Percentiles rank a stretch among this genome's conserved stretches.
Evolutionary conservation across 2,888 invertebrate genomes (phyloP).

Genomic region (Apotomis betuletana): DNA sequence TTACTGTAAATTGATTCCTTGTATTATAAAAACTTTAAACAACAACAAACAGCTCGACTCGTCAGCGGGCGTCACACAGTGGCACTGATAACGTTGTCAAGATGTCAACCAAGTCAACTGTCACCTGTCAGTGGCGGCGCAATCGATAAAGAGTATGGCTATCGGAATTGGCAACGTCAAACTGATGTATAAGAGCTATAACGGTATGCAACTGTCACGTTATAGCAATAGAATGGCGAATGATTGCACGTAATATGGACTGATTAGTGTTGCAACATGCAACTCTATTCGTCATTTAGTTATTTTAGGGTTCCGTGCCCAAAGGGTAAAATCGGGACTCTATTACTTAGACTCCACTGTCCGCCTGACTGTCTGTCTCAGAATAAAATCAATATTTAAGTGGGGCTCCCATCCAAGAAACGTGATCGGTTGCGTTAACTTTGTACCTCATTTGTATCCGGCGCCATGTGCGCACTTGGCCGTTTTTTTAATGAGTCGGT

Average conservation of each 20-base stretch:
- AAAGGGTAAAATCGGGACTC: too few species aligned
- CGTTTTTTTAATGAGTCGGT: too few species aligned
- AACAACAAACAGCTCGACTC: constrained; percentile 7
- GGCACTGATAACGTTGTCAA: constrained; percentile 12
- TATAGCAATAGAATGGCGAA: not conserved
- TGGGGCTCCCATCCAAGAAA: too few species aligned
- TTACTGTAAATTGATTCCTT: not conserved
- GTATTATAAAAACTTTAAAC: not conserved
- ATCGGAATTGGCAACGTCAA: constrained; percentile 2
- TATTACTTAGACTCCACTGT: too few species aligned
- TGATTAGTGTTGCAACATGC: constrained; percentile 5
- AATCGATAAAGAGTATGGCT: not conserved
- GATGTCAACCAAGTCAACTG: constrained; percentile 12
- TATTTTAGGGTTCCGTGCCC: too few species aligned
- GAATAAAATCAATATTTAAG: too few species aligned
- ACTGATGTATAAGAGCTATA: not conserved
- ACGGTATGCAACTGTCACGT: constrained; percentile 4
- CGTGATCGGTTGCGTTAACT: too few species aligned
- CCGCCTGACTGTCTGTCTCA: too few species aligned
- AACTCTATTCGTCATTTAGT: not conserved
- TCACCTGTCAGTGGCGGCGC: constrained; percentile 1
- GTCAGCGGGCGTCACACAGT: not conserved
- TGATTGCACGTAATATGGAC: not conserved
- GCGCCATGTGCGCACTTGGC: too few species aligned
- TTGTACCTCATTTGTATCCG: too few species aligned